Evolutionary conservation across 92 coral and sea anemone genomes (phyloP).

Genomic region (Actinostola sp.): DNA sequence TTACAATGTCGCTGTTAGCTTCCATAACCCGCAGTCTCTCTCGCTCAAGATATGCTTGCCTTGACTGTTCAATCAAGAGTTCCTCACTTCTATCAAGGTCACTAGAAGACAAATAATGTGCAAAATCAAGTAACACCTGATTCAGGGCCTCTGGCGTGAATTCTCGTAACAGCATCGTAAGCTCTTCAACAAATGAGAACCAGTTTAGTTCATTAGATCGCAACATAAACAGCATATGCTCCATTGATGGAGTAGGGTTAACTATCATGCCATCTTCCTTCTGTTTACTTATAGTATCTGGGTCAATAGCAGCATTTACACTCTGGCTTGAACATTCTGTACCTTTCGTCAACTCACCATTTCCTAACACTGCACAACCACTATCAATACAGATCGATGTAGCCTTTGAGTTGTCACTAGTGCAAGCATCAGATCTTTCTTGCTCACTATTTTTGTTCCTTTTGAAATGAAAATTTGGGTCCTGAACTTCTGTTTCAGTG

Average conservation of each 20-base stretch:
- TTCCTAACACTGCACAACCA: too few relatives aligned
- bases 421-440: too few relatives aligned
- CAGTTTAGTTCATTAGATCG: slow-evolving; percentile 56
- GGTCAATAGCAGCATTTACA: slow-evolving; percentile 6
- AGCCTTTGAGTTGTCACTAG: too few relatives aligned
- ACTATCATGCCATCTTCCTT: too few relatives aligned
- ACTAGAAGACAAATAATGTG: slow-evolving; percentile 39
- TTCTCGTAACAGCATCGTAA: slow-evolving; percentile 20
- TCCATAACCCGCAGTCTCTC: slow-evolving; percentile 16
- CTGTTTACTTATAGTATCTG: slow-evolving; percentile 19
- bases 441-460: too few relatives aligned
- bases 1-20: slow-evolving; percentile 32
- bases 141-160: slow-evolving; percentile 33
- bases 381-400: too few relatives aligned
- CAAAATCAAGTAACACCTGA: slow-evolving; percentile 58
- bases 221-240: slow-evolving; percentile 46
- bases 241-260: slow-evolving; percentile 42
- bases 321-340: background rate
- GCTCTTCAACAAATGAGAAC: slow-evolving; percentile 62
- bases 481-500: too few relatives aligned
- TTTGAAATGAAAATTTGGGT: too few relatives aligned
- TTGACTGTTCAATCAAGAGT: slow-evolving; percentile 39
- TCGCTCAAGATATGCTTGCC: slow-evolving; percentile 59
- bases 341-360: too few relatives aligned
- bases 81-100: slow-evolving; percentile 56